A percentile compares a stretch with the other conserved stretches of the same genome.
Evolutionary conservation across 2,888 invertebrate species (phyloP).

Genomic region (Stenurella melanura): DNA sequence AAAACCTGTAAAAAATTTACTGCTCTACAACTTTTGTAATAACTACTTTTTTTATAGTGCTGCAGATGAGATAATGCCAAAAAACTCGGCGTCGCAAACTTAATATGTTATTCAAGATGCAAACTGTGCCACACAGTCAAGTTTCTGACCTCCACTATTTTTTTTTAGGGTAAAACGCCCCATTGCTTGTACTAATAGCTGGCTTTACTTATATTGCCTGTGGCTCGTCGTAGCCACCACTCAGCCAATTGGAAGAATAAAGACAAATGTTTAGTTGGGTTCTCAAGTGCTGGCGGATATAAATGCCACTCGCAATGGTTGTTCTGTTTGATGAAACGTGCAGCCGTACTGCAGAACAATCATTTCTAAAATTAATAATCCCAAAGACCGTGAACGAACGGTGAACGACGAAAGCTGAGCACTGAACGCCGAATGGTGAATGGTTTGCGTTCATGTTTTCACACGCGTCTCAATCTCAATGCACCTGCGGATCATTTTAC

Average conservation of each 20-base stretch:
- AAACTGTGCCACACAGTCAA: too few relatives aligned
- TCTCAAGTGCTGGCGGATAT: constrained; percentile 70
- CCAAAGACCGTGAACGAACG: constrained; percentile 53
- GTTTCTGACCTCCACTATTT: too few relatives aligned
- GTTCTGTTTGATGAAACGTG: constrained; percentile 71
- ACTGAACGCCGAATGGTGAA: constrained; percentile 13
- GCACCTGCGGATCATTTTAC: constrained; percentile 69
- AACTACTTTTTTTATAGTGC: too few relatives aligned
- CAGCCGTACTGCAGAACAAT: constrained; percentile 65
- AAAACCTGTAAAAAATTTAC: too few relatives aligned
- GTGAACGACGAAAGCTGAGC: constrained; percentile 9
- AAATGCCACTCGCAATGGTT: constrained; percentile 73
- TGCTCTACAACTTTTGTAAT: too few relatives aligned
- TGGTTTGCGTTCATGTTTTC: constrained; percentile 33
- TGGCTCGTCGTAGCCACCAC: constrained; percentile 68
- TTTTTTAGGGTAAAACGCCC: too few relatives aligned
- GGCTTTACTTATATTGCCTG: constrained; percentile 52
- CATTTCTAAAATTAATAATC: constrained; percentile 67
- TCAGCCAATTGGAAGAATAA: constrained; percentile 75
- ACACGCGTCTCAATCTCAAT: constrained; percentile 53
- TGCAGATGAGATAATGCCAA: too few relatives aligned
- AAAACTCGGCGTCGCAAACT: too few relatives aligned
- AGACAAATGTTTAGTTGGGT: constrained; percentile 74
- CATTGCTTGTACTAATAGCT: too few relatives aligned
- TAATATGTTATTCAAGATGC: too few relatives aligned